phyloP scores from a whole-genome alignment of 2,797 vertebrate species.

The Trachops cirrhosus region DNA sequence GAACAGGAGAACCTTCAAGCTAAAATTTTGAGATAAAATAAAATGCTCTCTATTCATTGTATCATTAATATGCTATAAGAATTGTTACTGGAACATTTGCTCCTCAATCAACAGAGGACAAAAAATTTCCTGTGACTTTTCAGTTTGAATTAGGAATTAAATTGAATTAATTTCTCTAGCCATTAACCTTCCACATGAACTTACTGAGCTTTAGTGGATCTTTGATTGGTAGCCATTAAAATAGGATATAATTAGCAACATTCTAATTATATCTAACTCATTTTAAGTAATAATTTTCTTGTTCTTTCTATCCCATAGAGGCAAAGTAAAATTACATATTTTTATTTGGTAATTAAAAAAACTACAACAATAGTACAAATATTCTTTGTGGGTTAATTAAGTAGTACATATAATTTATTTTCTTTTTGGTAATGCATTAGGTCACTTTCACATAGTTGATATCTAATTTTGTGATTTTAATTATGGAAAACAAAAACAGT shows the following conservation, averaged over 20 bases:
- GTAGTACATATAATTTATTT: neutral
- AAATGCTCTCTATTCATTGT: neutral
- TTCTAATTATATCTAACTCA: conserved; percentile 53
- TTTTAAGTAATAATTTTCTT: conserved; percentile 53
- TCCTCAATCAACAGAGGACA: conserved; percentile 38
- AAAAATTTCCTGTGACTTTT: conserved; percentile 41
- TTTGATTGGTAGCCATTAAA: conserved; percentile 54
- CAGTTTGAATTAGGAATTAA: conserved; percentile 53
- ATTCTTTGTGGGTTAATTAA: conserved; percentile 28
- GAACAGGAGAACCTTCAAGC: neutral
- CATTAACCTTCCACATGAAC: conserved; percentile 61
- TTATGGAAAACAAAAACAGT: neutral
- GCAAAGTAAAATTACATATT: conserved; percentile 32
- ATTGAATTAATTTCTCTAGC: conserved; percentile 55
- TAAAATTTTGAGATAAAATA: neutral
- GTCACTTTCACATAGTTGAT: neutral
- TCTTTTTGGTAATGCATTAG: neutral
- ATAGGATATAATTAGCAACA: conserved; percentile 51
- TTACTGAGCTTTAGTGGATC: conserved; percentile 32
- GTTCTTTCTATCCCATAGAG: neutral
- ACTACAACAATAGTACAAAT: neutral
- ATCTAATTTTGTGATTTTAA: neutral
- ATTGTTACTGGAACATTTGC: conserved; percentile 15
- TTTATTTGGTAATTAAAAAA: conserved; percentile 44
- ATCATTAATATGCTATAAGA: conserved; percentile 34